Percentiles rank a stretch among this genome's conserved stretches.
phyloP scores from a whole-genome alignment of 1,140 invertebrate genomes.

The Zaprionus davidi region DNA sequence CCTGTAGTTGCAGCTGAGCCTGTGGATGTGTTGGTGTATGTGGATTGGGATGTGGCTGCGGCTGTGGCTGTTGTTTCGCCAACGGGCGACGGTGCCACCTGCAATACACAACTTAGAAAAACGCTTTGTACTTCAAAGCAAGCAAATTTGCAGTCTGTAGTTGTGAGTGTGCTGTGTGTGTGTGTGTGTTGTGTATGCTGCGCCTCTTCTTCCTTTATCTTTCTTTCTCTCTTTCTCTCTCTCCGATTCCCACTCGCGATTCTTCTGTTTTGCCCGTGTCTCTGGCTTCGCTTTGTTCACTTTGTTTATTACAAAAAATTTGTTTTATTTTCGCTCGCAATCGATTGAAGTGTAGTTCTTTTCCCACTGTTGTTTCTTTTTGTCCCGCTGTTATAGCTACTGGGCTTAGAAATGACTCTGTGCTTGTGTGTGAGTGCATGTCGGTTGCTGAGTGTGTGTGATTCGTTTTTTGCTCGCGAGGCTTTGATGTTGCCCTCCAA shows the following conservation, averaged over 20 bases:
- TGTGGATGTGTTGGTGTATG: neutral
- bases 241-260: constrained; percentile 16
- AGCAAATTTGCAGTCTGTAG: constrained; percentile 63
- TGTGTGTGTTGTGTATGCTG: constrained; percentile 14
- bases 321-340: constrained; percentile 71
- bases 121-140: constrained; percentile 79
- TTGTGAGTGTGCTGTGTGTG: constrained; percentile 28
- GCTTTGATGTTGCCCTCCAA: constrained; percentile 65
- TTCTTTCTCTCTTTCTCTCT: constrained; percentile 1
- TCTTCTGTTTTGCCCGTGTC: constrained; percentile 41
- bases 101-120: constrained; percentile 43
- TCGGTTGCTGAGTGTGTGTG: constrained; percentile 4
- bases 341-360: constrained; percentile 74
- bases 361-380: constrained; percentile 29
- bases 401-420: constrained; percentile 20
- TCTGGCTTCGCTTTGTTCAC: constrained; percentile 38
- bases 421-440: constrained; percentile 9
- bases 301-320: constrained; percentile 62
- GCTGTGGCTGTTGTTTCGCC: constrained; percentile 63
- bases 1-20: neutral
- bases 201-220: constrained; percentile 9
- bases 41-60: neutral
- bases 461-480: constrained; percentile 30
- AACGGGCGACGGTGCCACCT: constrained; percentile 64
- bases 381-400: constrained; percentile 22